Conservation (phyloP, 1,140 invertebrate genomes). For the Piezodorus guildinii region DNA sequence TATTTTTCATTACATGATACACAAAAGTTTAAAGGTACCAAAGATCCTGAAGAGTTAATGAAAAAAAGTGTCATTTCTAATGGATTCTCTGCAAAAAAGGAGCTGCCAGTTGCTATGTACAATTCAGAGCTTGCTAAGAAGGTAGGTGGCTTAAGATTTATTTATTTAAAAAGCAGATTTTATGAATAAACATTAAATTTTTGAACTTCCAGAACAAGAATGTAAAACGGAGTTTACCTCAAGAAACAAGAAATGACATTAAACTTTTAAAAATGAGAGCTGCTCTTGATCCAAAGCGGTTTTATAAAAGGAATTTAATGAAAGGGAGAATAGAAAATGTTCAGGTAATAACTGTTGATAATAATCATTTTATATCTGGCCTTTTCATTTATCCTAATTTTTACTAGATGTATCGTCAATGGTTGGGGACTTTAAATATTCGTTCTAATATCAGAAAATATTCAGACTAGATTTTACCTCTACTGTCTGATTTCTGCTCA, state of each 20-base stretch:
- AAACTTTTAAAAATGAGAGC: slow-evolving; percentile 83
- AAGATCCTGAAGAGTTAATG: neutral
- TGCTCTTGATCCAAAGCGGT: slow-evolving; percentile 80
- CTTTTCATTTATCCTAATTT: no score
- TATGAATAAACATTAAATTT: no score
- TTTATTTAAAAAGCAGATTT: no score
- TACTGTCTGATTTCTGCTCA: no score
- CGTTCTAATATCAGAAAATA: no score
- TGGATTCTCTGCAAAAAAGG: neutral
- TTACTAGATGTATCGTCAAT: no score
- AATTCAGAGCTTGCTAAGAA: no score
- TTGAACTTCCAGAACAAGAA: neutral
- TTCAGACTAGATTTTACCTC: no score
- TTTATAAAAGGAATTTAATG: slow-evolving; percentile 86
- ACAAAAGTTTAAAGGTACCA: no score
- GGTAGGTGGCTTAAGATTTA: no score
- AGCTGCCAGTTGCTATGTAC: neutral
- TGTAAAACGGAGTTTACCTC: slow-evolving; percentile 53
- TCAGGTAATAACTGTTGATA: slow-evolving; percentile 47
- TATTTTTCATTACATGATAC: neutral
- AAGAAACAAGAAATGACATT: slow-evolving; percentile 76
- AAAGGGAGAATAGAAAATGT: slow-evolving; percentile 85
- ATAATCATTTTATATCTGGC: no score
- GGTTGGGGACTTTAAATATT: no score
- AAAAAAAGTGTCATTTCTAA: neutral